Evolutionary conservation across 2,888 invertebrate genomes (phyloP), one percentile per base, ranked within the genome.

Genomic region (Microctonus aethiopoides): DNA sequence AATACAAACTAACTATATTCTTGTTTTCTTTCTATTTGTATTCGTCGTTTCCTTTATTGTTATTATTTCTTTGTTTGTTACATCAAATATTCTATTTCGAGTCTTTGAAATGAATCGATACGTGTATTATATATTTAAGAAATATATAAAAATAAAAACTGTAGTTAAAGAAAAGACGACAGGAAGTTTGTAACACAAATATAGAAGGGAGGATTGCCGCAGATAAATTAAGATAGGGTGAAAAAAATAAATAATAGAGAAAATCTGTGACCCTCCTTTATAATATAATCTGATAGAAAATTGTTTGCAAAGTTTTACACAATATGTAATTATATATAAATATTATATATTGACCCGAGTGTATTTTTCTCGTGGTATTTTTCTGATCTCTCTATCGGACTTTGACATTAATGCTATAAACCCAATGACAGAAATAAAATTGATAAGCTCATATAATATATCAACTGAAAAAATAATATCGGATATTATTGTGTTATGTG

Each of bases 371-470:
- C 52, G 16, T 66, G 29, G 39, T 46, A 54, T 56, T 65, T 65
- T 39, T 13, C 13, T 32, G 56, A 41, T 56, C 46, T 20, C 46
- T 32, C 56, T 46, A 20, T 41, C 56, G 66, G 56, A 52, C 24
- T 54, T 39, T 56, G 56, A 65, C 54, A n/a, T 24, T 24, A 16
- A 26, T 36, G 9, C 54, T 41, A 66, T 16, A 56, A 22, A 20
- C 29, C 10, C 32, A n/a, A n/a, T 39, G 13, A 54, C 24, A 20
- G 56, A 57, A 26, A 29, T 29, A 41, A 29, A 57, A 57, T 57
- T 39, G 66, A 66, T 60, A 60, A 46, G 24, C 13, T 34, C 36
- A 10, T 22, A 22, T 60, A 60, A 32, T 67, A 67, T 60, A 60
- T 67, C 60, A 60, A 51, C 34, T 36, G 57, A 20, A 1, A 26